Percentiles rank a stretch among this genome's conserved stretches.
These are phyloP conservation scores for Pollenia labialis DNA, from an alignment of 2,888 invertebrate species.

Conservation along the genomic window DNA sequence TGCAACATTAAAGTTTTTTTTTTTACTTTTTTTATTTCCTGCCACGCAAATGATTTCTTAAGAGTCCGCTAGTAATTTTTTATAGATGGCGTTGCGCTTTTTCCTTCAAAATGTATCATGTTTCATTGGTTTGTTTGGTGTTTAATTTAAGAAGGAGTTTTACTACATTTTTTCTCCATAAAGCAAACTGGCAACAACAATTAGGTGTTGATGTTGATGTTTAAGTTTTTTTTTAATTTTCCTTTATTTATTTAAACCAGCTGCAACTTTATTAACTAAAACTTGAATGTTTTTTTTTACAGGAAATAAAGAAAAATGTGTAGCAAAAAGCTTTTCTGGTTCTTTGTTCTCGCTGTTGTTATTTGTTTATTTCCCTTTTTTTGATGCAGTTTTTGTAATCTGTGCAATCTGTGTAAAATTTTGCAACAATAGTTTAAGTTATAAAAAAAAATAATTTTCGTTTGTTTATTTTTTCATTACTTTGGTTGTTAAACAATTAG, in stretches of 20 bases:
- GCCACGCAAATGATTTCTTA: constrained; percentile 49
- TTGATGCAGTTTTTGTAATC: constrained; percentile 63
- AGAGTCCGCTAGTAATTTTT: constrained; percentile 39
- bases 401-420: constrained; percentile 55
- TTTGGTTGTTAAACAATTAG: constrained; percentile 64
- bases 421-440: constrained; percentile 66
- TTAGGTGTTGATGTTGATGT: constrained; percentile 83
- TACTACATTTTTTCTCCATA: constrained; percentile 40
- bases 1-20: constrained; percentile 19
- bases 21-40: constrained; percentile 1
- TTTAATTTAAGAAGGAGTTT: constrained; percentile 48
- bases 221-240: constrained; percentile 76
- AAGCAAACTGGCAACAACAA: constrained; percentile 74
- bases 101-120: constrained; percentile 43
- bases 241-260: constrained; percentile 47
- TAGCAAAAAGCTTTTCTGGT: constrained; percentile 30
- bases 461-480: constrained; percentile 42
- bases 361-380: constrained; percentile 57
- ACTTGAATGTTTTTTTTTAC: constrained; percentile 15
- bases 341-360: constrained; percentile 51
- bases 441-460: constrained; percentile 29
- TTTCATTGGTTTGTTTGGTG: constrained; percentile 67
- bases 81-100: constrained; percentile 8
- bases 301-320: constrained; percentile 1
- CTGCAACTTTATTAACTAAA: constrained; percentile 72